These are phyloP conservation scores for Carassius carassius DNA, from an alignment of 2,113 vertebrate species.

Conservation along the genomic window DNA sequence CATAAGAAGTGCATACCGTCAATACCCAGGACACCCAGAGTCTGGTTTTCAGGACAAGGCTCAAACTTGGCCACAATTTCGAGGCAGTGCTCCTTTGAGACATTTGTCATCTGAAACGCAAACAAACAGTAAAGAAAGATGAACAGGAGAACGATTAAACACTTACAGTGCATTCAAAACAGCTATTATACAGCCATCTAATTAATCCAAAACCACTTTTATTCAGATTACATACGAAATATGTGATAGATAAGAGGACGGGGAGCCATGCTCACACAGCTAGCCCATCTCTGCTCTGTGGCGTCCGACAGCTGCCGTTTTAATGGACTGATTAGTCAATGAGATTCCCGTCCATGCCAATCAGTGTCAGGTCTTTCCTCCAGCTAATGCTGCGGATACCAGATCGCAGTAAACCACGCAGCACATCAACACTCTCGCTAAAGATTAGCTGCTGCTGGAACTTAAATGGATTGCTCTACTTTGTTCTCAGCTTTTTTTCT, in stretches of 20 bases:
- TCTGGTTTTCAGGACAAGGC: slow-evolving; percentile 90
- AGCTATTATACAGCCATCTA: neutral
- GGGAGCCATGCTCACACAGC: slow-evolving; percentile 32
- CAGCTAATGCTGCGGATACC: slow-evolving; percentile 14
- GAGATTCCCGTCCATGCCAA: slow-evolving; percentile 66
- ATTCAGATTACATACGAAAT: neutral
- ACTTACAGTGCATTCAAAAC: neutral
- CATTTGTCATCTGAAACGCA: slow-evolving; percentile 82
- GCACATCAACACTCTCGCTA: slow-evolving; percentile 59
- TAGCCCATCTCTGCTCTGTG: slow-evolving; percentile 28
- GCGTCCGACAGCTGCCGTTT: slow-evolving; percentile 41
- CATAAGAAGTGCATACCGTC: slow-evolving; percentile 81
- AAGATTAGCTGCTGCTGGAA: slow-evolving; percentile 27
- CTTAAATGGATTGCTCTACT: slow-evolving; percentile 42
- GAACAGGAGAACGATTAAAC: neutral
- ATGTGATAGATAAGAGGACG: slow-evolving; percentile 19
- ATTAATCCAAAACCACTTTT: neutral
- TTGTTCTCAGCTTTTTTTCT: slow-evolving; percentile 18
- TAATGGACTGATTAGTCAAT: slow-evolving; percentile 58
- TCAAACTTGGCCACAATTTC: slow-evolving; percentile 92
- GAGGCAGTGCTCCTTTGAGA: slow-evolving; percentile 86
- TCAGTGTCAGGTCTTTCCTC: slow-evolving; percentile 63
- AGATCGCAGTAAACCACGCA: slow-evolving; percentile 36
- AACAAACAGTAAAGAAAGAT: neutral
- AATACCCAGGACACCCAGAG: slow-evolving; percentile 86